Base-by-base conservation (phyloP, 2,888 invertebrate species). In the Cataglyphis livida region DNA sequence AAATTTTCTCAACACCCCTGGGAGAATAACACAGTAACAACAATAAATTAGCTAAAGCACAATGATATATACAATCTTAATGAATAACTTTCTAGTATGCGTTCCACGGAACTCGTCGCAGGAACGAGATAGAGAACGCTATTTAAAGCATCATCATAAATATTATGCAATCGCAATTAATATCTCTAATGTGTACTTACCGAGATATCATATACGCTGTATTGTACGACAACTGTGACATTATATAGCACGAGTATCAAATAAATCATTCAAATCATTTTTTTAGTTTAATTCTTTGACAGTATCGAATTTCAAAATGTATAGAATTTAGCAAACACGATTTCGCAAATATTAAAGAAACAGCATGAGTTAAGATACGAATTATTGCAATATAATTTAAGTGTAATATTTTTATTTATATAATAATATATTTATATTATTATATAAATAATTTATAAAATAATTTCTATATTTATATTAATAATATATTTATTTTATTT, bases 151-250 rank as follows among this genome's bases (percentile, higher is more conserved):
- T 25, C 70, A 12, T 78, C 18, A 44, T 79, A 79, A 78, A 79
- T 79, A 79, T 79, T 79, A 79, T 79, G 71, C 73, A 79, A 79
- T 79, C 78, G 78, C 71, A 79, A 79, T 79, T 79, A 79, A 79
- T 79, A 59, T 12, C 78, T 71, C n/a, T 59, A 32, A 35, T 21
- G 57, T 59, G 18, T 71, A n/a, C 54, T 44, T 38, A 71, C 59
- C 18, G 18, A 79, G 78, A 79, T 79, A 79, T 79, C 71, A 21
- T 54, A 66, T 38, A 66, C 7, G 57, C 44, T 12, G 12, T 32
- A n/a, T 79, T 25, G 51, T 66, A 41, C 57, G 32, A 71, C 78
- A 70, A 57, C n/a, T 41, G 54, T 79, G 71, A 59, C 10, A 66
- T 66, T 74, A 62, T 28, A 18, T 44, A 59, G 62, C 65, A 7